Base-by-base conservation (phyloP, 2,888 invertebrate species). In the Deilephila elpenor region DNA sequence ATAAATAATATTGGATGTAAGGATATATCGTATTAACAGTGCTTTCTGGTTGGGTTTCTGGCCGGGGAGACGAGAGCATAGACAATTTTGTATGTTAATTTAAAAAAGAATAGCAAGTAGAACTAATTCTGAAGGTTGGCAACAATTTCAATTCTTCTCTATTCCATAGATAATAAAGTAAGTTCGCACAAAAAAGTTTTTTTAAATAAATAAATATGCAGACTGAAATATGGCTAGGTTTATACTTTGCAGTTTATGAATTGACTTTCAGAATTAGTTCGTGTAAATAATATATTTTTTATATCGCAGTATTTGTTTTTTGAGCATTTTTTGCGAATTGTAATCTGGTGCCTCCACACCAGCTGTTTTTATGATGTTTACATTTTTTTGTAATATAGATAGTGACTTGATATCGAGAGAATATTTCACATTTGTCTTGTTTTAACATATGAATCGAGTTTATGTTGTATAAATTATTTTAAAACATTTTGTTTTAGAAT, bases 291-390 rank as follows among this genome's bases (percentile, higher is more conserved):
- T 84, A 87, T 83, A 87, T 91, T 91, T 91, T 92, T 92, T 91
- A 86, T 91, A 91, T 83, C 76, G 77, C 86, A 88, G 83, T 88
- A 87, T 89, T 88, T 80, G 83, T 86, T 90, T 87, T 84, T 86
- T 88, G 78, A 67, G 84, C 84, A 88, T 88, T 87, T 88, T 89
- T 89, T 90, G 90, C 90, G 85, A 84, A 79, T 82, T 67, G 67
- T 51, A 67, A 5, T 51, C 67, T 67, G 81, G 78, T 84, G 83
- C 20, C 71, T 20, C 20, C 7, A 44, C 67, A 34, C 56, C 74
- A 71, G 44, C 14, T 44, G 62, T 77, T 89, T 89, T 89, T 84
- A 89, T 88, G 87, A 44, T 64, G 74, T 89, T 86, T 90, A 90
- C 88, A 88, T 88, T 77, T 82, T 89, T 89, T 88, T 86, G 78